Base-by-base conservation (phyloP, 1,140 invertebrate species). In the Drosophila repletoides region DNA sequence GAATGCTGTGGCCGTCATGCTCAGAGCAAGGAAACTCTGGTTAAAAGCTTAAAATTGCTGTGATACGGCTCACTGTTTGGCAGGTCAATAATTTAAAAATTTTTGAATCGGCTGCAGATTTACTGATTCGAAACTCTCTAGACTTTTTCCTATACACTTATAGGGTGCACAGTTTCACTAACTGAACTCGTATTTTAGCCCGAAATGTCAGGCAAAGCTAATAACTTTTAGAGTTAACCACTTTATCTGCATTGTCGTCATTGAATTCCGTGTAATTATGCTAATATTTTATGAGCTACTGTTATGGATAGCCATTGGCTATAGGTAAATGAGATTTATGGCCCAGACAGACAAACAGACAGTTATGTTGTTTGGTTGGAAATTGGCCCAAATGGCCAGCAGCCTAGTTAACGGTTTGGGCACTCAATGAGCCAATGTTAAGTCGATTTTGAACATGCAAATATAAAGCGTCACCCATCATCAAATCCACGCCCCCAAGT, bases 211-310 rank as follows among this genome's bases (percentile, higher is more conserved):
- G 52, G 59, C 66, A 45, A 48, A 12, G 21, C 10, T 26, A 2
- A 48, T 28, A 9, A 55, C 29, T 45, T 51, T 40, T 48, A 19
- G 28, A 19, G 48, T 49, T 69, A 53, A 76, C 61, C 76, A 77
- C 75, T 80, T 69, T 22, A 84, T 86, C 52, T 48, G 63, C 14
- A 26, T 15, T 56, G 34, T 40, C 12, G 31, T n/a, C n/a, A 12
- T 45, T 59, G 74, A 74, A 79, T 79, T 60, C 58, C 21, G n/a
- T 24, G 34, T 46, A 66, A 86, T 86, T 86, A 86, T 72, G 75
- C 59, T 86, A 79, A 84, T 67, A 75, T 80, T 86, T 84, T 74
- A 84, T 65, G 79, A 61, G 75, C 75, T 83, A 81, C 77, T 83
- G 77, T 68, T 76, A 81, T 76, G 46, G 46, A 22, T 26, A 14